Evolutionary conservation across 2,888 invertebrate species (phyloP), one percentile per base, ranked within the genome.

Genomic region (Drosophila maculinotata): DNA sequence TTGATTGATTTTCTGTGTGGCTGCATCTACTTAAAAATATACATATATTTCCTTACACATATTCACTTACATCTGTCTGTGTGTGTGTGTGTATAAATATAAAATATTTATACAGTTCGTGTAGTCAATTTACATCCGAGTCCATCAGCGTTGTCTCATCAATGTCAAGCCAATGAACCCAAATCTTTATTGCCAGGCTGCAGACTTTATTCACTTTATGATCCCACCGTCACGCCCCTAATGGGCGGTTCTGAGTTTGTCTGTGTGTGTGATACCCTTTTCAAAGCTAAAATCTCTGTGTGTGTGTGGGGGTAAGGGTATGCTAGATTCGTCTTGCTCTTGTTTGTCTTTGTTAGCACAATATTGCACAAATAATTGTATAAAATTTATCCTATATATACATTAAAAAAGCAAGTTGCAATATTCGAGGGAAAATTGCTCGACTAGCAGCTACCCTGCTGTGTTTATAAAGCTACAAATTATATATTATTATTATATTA

Each of bases 81-180:
- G 38, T 45, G 42, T 45, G 14, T 54, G 31, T 44, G 39, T 57
- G 25, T 41, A 39, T 9, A 67, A 30, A 64, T 57, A 69, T 80
- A 63, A 80, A 80, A 87, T 84, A 80, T 80, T 80, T 87, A 87
- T 76, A 80, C 81, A 72, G 66, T 83, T 83, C 72, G 72, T 72
- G 79, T 82, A 79, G 80, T 80, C 69, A 76, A 80, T 80, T 86
- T 80, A 72, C 69, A 77, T 76, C 76, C 52, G 65, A 71, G 85
- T 87, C 80, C 87, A 84, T 87, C 87, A 79, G 62, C 79, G 62
- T 67, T 67, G 82, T 74, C 87, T 67, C 87, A 82, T 81, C 81
- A 81, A 87, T 87, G 81, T 81, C 81, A 81, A 78, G 79, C 71
- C 85, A 85, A 87, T 87, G 86, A 85, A 87, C 81, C 86, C 75